Conservation (phyloP, 2,113 vertebrate species). For the Ranitomeya imitator region DNA sequence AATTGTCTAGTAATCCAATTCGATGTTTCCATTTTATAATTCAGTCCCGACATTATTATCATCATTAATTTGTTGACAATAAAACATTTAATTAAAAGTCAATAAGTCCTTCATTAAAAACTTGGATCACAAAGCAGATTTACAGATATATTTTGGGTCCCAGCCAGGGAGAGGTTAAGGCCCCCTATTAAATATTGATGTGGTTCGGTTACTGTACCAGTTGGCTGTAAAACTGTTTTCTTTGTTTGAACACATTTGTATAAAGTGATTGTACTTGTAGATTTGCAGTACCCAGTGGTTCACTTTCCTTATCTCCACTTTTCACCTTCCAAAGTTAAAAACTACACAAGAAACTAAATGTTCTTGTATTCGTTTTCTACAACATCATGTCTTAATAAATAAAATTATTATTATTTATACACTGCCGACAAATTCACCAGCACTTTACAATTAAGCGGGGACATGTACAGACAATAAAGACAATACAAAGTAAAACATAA, state of each 20-base stretch:
- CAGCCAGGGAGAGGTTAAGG: background rate
- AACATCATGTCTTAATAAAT: background rate
- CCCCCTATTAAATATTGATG: conserved; percentile 14
- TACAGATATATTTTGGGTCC: conserved; percentile 13
- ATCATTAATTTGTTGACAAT: conserved; percentile 18
- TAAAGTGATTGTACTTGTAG: background rate
- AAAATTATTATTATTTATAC: too few species aligned
- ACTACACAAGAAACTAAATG: background rate
- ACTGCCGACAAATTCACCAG: too few species aligned
- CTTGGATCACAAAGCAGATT: conserved; percentile 19
- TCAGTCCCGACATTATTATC: background rate
- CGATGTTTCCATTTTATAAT: background rate
- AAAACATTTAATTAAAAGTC: conserved; percentile 2
- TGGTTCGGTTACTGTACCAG: background rate
- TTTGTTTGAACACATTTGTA: background rate
- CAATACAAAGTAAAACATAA: too few species aligned
- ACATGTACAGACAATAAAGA: too few species aligned
- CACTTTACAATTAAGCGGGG: too few species aligned
- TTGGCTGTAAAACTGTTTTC: background rate
- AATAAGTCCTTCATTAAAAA: conserved; percentile 29
- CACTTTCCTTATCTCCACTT: background rate
- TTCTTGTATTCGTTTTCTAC: background rate
- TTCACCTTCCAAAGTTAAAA: background rate
- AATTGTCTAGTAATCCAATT: background rate
- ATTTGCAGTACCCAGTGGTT: background rate